A percentile compares a stretch with the other conserved stretches of the same genome.
These are phyloP conservation scores for Protaetia brevitarsis DNA, from an alignment of 1,140 invertebrate genomes.

Conservation along the genomic window DNA sequence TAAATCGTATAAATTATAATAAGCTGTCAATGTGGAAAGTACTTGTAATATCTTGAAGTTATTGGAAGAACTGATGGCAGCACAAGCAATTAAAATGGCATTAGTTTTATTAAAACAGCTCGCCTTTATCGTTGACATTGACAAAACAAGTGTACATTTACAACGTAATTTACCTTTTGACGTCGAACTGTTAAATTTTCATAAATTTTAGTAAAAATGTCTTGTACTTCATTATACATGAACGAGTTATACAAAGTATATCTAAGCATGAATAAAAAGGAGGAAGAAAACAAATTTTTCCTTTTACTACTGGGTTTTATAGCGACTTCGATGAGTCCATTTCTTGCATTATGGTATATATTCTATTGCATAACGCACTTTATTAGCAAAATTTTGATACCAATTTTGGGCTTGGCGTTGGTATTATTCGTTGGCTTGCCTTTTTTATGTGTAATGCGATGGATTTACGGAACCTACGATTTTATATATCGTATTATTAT, in stretches of 20 bases:
- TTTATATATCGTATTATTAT: conserved; percentile 7
- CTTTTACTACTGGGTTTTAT: conserved; percentile 18
- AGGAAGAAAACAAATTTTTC: conserved; percentile 18
- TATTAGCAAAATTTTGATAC: conserved; percentile 14
- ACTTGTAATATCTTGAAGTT: too few relatives aligned
- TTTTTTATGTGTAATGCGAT: conserved; percentile 1
- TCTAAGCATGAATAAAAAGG: conserved; percentile 5
- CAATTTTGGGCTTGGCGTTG: not conserved
- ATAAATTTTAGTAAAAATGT: conserved; percentile 12
- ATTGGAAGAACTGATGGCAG: too few relatives aligned
- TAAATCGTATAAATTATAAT: too few relatives aligned
- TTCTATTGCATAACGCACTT: conserved; percentile 18
- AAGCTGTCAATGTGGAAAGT: too few relatives aligned
- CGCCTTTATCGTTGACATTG: too few relatives aligned
- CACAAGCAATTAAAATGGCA: too few relatives aligned
- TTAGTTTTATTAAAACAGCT: too few relatives aligned
- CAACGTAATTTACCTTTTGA: not conserved
- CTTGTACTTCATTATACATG: conserved; percentile 10
- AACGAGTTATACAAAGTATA: not conserved
- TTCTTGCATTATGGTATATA: conserved; percentile 5
- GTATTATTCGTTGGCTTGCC: conserved; percentile 20
- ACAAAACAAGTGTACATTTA: not conserved
- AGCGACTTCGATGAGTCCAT: conserved; percentile 19
- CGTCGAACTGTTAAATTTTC: not conserved
- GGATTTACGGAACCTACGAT: conserved; percentile 16